Base-by-base conservation (phyloP, 2,888 invertebrate genomes). In the Anticlea derivata region DNA sequence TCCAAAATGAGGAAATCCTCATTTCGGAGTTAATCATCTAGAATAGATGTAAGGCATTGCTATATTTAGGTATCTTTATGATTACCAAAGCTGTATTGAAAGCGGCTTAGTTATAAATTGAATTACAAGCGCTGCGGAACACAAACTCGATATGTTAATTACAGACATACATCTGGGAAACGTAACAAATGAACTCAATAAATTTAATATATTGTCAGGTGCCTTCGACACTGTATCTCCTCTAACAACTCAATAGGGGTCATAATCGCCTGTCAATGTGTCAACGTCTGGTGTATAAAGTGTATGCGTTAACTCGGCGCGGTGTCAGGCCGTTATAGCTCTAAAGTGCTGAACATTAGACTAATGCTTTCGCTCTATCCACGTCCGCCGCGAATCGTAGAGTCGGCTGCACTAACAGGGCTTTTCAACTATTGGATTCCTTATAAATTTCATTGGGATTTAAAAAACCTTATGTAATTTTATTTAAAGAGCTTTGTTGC, bases 261-360 rank as follows among this genome's bases (percentile, higher is more conserved):
- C 77, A 85, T 81, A 83, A 81, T 86, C 76, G 72, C 76, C 66
- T 78, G 78, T 72, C 76, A 72, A 78, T 78, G 68, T 73, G 73
- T 79, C 77, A 71, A 74, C 62, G 74, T 70, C 69, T 61, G 50
- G 56, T 50, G 50, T 72, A 68, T 73, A 75, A 79, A 78, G 73
- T 73, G 72, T 68, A 69, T 70, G 73, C 74, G 73, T 78, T 77
- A 78, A 66, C 67, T 59, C 58, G 55, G 62, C 65, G 60, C 66
- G 62, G 66, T 74, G 77, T 76, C 75, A 63, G 61, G 75, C 74
- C 53, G 75, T 80, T 84, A 73, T 82, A 74, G 73, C 65, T 72
- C 71, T 76, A 75, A 83, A 84, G 78, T 74, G 75, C 72, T 75
- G 77, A 78, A 73, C 80, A 78, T 84, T 81, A 81, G 73, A 84